Percentiles rank a stretch among this genome's conserved stretches.
Conservation (phyloP, 37 sponge, comb jelly and placozoan genomes). For the Bolinopsis microptera region DNA sequence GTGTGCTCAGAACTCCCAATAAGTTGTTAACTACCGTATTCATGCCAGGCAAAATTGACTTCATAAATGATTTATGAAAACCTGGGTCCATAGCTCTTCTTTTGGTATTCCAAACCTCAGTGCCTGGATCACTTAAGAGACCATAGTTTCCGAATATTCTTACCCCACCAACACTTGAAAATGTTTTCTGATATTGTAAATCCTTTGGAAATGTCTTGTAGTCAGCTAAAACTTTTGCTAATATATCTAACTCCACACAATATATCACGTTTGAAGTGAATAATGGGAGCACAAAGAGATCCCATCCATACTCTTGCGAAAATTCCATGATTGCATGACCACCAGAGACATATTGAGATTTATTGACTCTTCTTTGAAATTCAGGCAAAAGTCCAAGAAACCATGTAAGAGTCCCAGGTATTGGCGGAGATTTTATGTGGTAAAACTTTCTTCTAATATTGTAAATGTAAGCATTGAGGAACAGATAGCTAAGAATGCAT, state of each 20-base stretch:
- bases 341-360: background rate
- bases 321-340: background rate
- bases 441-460: background rate
- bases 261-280: background rate
- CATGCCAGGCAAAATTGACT: background rate
- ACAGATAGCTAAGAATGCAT: background rate
- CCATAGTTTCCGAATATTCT: conserved; percentile 25
- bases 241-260: background rate
- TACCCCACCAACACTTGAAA: background rate
- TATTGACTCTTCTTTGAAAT: background rate
- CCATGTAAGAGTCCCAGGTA: background rate
- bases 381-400: background rate
- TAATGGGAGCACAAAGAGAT: background rate
- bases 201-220: background rate
- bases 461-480: background rate
- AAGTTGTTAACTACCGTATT: background rate
- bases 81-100: conserved; percentile 37
- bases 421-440: background rate
- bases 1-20: background rate
- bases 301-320: background rate
- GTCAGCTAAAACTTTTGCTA: background rate
- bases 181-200: background rate
- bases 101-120: background rate
- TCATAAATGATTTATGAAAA: background rate
- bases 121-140: background rate